These are phyloP conservation scores for Liasis olivaceus DNA, from an alignment of 2,797 vertebrate species.

Conservation along the genomic window DNA sequence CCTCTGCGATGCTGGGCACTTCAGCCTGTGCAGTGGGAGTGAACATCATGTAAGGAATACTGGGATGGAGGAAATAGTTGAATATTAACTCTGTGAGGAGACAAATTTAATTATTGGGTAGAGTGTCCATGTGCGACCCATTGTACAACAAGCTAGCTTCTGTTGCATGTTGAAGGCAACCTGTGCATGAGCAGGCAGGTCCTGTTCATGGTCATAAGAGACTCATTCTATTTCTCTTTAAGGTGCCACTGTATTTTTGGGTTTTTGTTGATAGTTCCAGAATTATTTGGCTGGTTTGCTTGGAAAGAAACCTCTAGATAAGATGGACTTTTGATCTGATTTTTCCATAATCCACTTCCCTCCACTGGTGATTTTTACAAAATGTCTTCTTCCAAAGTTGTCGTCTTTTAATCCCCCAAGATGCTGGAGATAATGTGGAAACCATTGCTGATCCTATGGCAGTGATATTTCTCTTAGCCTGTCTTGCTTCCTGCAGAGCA, in stretches of 20 bases:
- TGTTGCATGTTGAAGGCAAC: neutral
- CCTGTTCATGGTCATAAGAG: neutral
- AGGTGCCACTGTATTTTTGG: neutral
- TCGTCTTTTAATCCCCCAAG: neutral
- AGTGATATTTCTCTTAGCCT: neutral
- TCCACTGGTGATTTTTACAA: neutral
- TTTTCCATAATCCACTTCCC: neutral
- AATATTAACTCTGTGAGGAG: neutral
- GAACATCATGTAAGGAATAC: conserved; percentile 87
- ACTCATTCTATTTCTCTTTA: neutral
- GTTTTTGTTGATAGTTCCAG: neutral
- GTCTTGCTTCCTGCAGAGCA: neutral
- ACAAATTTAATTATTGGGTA: neutral
- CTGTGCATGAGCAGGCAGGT: neutral
- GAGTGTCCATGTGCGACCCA: neutral
- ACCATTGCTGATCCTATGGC: neutral
- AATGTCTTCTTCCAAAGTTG: neutral
- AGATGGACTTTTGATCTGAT: neutral
- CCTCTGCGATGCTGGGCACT: conserved; percentile 89
- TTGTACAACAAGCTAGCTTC: neutral
- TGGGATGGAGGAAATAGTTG: neutral
- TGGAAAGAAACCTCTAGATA: neutral
- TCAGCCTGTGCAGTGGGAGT: conserved; percentile 87
- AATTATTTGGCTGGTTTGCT: neutral
- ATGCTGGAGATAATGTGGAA: neutral